Evolutionary conservation across 1,140 invertebrate species (phyloP), one percentile per base, ranked within the genome.

Genomic region (Aporrectodea caliginosa): DNA sequence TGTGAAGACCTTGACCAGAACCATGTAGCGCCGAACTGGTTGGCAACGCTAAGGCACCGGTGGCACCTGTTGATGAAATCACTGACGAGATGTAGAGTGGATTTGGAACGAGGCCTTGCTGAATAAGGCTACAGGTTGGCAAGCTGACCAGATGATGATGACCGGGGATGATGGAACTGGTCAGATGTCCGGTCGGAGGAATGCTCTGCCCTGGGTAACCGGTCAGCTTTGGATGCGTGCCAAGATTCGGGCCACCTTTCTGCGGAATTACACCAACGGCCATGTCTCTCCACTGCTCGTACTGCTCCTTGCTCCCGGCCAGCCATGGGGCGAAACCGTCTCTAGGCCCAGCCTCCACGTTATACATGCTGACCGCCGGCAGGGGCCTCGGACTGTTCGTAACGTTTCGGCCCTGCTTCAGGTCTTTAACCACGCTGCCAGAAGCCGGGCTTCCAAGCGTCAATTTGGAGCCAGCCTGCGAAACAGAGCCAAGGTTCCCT

Each of bases 61-160:
- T n/a, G n/a, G 43, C 43, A 58, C 43, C 43, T 12, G 43, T 12
- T 58, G 22, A 12, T 58, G 43, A 58, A 58, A 58, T 58, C 27
- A 35, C 74, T 32, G 80, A 70, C 29, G 85, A 84, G 34, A 83
- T 86, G 82, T 89, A 89, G 70, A 88, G 85, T 32, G 88, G 88
- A 79, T 89, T 89, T 69, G 89, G 88, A 43, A 89, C 87, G 34
- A 89, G 84, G 22, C 88, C 88, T 81, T 89, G 88, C 79, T 89
- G 88, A 78, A 89, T 89, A 34, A 89, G 83, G 81, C 84, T 87
- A 79, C 86, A 82, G 33, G 83, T 58, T 12, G 43, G 22, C 6
- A 43, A n/a, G 68, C 70, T 58, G 43, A 58, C 43, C 43, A 84
- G 74, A 82, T 86, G 79, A 82, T 84, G 16, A 84, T 78, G 34